phyloP scores from a whole-genome alignment of 2,888 invertebrate genomes.

The Scaptomyza cyrtandrae region DNA sequence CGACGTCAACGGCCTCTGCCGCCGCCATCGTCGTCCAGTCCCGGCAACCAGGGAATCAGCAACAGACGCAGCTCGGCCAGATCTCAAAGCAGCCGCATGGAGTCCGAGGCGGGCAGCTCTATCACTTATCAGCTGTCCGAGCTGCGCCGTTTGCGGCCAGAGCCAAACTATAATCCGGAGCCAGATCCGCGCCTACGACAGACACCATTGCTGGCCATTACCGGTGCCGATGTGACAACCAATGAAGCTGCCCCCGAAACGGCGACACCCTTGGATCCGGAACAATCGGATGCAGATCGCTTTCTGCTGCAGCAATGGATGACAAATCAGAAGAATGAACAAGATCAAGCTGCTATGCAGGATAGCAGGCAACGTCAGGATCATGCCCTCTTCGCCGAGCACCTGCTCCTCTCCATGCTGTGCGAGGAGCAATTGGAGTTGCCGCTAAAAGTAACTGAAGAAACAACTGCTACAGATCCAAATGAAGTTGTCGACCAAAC shows the following conservation, averaged over 20 bases:
- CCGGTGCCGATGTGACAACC: slow-evolving; percentile 10
- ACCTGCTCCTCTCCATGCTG: slow-evolving; percentile 63
- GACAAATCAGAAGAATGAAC: slow-evolving; percentile 24
- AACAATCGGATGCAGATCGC: slow-evolving; percentile 23
- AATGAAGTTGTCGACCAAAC: background rate
- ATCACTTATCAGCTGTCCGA: slow-evolving; percentile 55
- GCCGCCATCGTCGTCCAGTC: background rate
- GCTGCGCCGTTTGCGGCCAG: slow-evolving; percentile 41
- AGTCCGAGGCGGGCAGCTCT: slow-evolving; percentile 37
- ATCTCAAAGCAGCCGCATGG: slow-evolving; percentile 18
- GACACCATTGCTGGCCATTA: slow-evolving; percentile 23
- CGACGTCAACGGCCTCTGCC: slow-evolving; percentile 34
- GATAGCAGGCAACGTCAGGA: slow-evolving; percentile 1
- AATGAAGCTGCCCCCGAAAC: background rate
- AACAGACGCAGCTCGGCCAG: slow-evolving; percentile 11
- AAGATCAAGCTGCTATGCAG: slow-evolving; percentile 1
- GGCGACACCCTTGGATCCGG: background rate
- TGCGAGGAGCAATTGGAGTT: slow-evolving; percentile 46
- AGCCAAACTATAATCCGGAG: slow-evolving; percentile 25
- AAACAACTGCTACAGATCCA: background rate
- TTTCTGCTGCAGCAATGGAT: slow-evolving; percentile 51
- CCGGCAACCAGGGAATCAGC: slow-evolving; percentile 5
- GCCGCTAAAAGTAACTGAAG: background rate
- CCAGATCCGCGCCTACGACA: slow-evolving; percentile 29
- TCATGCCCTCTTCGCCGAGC: slow-evolving; percentile 54